A percentile compares a stretch with the other conserved stretches of the same genome.
Evolutionary conservation across 2,888 invertebrate genomes (phyloP).

Genomic region (Crepidodera aurea): DNA sequence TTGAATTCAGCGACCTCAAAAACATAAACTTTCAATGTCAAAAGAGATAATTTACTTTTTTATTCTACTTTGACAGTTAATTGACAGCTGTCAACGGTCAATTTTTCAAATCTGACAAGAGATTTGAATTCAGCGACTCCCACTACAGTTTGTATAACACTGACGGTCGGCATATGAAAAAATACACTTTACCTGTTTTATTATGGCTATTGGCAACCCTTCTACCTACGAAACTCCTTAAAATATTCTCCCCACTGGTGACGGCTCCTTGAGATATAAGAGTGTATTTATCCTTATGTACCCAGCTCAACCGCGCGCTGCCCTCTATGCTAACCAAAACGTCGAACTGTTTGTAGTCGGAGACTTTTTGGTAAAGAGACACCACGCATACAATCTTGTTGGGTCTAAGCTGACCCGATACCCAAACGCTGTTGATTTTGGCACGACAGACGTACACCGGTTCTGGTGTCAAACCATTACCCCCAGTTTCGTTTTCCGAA

Average conservation of each 20-base stretch:
- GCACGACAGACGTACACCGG: constrained; percentile 79
- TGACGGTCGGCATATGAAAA: no score
- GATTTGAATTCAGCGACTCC: no score
- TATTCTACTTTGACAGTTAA: no score
- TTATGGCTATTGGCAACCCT: constrained; percentile 48
- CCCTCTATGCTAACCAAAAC: constrained; percentile 80
- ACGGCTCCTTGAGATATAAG: constrained; percentile 75
- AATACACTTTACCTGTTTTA: constrained; percentile 39
- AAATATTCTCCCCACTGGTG: constrained; percentile 63
- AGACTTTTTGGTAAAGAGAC: constrained; percentile 65
- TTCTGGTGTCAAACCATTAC: constrained; percentile 55
- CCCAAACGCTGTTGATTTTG: constrained; percentile 74
- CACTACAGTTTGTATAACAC: no score
- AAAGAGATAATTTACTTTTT: no score
- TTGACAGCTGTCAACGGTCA: no score
- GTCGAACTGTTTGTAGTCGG: constrained; percentile 68
- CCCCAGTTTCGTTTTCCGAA: constrained; percentile 71
- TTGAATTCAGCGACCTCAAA: no score
- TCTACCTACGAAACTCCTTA: constrained; percentile 55
- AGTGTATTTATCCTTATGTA: constrained; percentile 75
- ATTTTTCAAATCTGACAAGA: no score
- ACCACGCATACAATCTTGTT: constrained; percentile 71
- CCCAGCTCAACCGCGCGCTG: constrained; percentile 80
- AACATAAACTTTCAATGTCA: no score
- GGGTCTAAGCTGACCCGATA: constrained; percentile 72